Evolutionary conservation across 2,888 invertebrate species (phyloP).

Genomic region (Asteroscopus sphinx): DNA sequence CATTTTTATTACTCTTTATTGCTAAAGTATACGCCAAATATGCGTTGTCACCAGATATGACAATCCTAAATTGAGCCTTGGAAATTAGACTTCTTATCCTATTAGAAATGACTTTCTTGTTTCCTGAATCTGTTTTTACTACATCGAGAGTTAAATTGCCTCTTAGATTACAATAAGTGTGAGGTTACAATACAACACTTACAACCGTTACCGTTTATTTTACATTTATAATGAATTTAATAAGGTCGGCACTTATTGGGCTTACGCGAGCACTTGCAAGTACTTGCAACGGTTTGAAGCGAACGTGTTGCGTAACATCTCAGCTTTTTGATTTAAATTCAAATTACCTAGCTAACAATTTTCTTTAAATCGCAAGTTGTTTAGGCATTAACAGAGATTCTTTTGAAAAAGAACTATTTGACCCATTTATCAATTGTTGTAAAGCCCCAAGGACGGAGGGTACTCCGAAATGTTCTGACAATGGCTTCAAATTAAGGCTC

Average conservation of each 20-base stretch:
- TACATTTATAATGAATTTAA: slow-evolving; percentile 42
- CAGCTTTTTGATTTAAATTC: too few relatives aligned
- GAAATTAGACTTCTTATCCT: slow-evolving; percentile 5
- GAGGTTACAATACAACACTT: too few relatives aligned
- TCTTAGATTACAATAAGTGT: not conserved
- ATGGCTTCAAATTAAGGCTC: slow-evolving; percentile 39
- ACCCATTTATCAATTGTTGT: slow-evolving; percentile 47
- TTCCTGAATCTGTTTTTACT: too few relatives aligned
- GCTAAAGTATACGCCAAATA: slow-evolving; percentile 39
- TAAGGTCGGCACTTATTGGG: slow-evolving; percentile 15
- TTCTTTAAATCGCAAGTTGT: slow-evolving; percentile 11
- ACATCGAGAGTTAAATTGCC: too few relatives aligned
- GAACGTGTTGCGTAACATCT: slow-evolving; percentile 4
- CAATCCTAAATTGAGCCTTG: slow-evolving; percentile 12
- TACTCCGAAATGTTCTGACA: slow-evolving; percentile 25
- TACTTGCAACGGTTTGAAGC: slow-evolving; percentile 5
- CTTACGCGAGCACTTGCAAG: slow-evolving; percentile 7
- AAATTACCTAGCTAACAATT: not conserved
- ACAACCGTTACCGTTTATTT: slow-evolving; percentile 44
- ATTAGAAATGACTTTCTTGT: not conserved
- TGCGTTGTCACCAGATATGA: slow-evolving; percentile 18
- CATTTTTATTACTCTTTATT: slow-evolving; percentile 46
- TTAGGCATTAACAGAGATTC: slow-evolving; percentile 18
- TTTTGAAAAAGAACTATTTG: slow-evolving; percentile 38
- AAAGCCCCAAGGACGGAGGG: slow-evolving; percentile 30